Conservation (phyloP, 2,797 vertebrate genomes). For the Acipenser transmontanus region DNA sequence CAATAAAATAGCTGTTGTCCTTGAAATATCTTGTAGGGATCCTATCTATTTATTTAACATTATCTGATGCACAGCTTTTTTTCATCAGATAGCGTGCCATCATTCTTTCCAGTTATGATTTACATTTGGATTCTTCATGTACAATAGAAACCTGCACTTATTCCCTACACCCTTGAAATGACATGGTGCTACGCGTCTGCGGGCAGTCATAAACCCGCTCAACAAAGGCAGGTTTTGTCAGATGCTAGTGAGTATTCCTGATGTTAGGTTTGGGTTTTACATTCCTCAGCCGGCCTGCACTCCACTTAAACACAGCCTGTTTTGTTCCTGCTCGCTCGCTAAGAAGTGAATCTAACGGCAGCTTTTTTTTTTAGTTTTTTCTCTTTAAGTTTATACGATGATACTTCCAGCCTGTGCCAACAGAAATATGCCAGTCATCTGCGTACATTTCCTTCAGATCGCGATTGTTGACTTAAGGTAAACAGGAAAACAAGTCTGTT, state of each 20-base stretch:
- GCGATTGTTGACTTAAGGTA: constrained; percentile 45
- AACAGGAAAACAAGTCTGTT: constrained; percentile 53
- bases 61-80: too few species aligned
- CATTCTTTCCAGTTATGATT: too few species aligned
- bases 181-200: neutral
- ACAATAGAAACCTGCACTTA: neutral
- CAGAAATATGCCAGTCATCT: constrained; percentile 55
- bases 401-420: constrained; percentile 50
- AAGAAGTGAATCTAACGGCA: constrained; percentile 38
- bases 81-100: too few species aligned
- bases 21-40: too few species aligned
- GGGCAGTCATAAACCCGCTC: neutral
- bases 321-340: constrained; percentile 45
- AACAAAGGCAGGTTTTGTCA: neutral
- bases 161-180: neutral
- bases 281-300: constrained; percentile 18
- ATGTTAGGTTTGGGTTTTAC: constrained; percentile 16
- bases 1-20: too few species aligned
- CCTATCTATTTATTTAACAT: too few species aligned
- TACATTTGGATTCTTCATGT: neutral
- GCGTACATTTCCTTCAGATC: constrained; percentile 46
- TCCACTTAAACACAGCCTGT: constrained; percentile 48
- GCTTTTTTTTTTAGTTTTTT: neutral
- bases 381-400: constrained; percentile 43
- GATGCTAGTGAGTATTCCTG: constrained; percentile 44